phyloP scores from a whole-genome alignment of 2,797 vertebrate species.

The Anabacerthia variegaticeps region DNA sequence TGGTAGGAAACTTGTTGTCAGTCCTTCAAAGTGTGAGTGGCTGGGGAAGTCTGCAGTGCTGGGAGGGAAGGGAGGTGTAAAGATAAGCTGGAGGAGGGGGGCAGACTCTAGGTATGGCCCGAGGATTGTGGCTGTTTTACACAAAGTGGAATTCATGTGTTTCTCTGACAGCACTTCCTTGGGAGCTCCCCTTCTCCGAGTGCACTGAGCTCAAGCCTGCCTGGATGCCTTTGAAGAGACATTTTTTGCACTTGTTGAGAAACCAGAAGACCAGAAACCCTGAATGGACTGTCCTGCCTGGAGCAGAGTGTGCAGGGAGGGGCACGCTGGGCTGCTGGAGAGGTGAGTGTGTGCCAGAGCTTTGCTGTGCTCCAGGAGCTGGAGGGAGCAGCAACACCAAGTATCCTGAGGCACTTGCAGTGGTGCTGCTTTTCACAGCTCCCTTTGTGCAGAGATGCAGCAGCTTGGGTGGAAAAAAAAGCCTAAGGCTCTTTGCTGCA shows the following conservation, averaged over 20 bases:
- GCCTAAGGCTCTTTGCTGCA: not conserved
- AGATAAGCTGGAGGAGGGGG: not conserved
- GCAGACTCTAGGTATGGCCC: not conserved
- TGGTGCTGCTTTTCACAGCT: not conserved
- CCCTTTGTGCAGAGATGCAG: not conserved
- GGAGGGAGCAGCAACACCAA: not conserved
- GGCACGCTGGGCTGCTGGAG: not conserved
- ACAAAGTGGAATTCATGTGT: not conserved
- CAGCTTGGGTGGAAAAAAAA: not conserved
- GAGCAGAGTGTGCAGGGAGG: not conserved
- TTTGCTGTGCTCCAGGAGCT: not conserved
- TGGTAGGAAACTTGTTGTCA: not conserved
- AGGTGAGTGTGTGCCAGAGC: not conserved
- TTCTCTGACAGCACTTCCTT: not conserved
- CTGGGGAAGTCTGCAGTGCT: not conserved
- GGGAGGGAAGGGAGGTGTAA: not conserved
- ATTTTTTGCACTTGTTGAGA: not conserved
- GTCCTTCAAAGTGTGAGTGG: not conserved
- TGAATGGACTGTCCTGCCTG: not conserved
- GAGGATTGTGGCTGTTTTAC: not conserved
- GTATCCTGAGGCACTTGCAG: not conserved
- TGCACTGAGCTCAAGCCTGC: not conserved
- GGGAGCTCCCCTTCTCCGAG: not conserved
- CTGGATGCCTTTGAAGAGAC: not conserved
- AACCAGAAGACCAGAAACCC: not conserved